Percentiles rank a stretch among this genome's conserved stretches.
Evolutionary conservation across 1,140 invertebrate species (phyloP).

Genomic region (Epicauta chinensis): DNA sequence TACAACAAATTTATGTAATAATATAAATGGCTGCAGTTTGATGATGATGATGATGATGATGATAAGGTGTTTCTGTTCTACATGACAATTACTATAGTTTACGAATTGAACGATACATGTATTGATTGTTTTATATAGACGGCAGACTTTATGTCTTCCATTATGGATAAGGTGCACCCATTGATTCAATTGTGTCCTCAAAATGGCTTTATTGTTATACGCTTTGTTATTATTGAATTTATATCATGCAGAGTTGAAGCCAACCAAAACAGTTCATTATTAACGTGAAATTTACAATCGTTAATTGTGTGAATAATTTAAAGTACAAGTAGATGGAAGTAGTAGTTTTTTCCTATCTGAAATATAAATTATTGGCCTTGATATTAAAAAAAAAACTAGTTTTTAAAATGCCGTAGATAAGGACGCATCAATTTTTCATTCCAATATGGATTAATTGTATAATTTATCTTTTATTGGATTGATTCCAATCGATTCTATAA

Average conservation of each 20-base stretch:
- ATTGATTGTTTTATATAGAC: background rate
- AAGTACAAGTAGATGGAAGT: no score
- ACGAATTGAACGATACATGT: conserved; percentile 3
- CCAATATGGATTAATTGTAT: background rate
- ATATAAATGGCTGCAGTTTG: conserved; percentile 15
- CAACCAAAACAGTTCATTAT: no score
- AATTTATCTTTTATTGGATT: no score
- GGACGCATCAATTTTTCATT: background rate
- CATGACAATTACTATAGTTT: conserved; percentile 5
- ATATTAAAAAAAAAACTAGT: no score
- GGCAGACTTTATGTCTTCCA: conserved; percentile 10
- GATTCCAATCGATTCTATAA: no score
- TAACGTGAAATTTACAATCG: no score
- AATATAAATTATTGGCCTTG: no score
- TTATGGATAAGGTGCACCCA: conserved; percentile 19
- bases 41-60: background rate
- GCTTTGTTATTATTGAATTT: conserved; percentile 2
- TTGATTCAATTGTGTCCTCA: conserved; percentile 16
- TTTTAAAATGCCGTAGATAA: no score
- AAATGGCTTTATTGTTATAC: conserved; percentile 15
- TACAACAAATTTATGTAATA: conserved; percentile 9
- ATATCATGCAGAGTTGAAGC: background rate
- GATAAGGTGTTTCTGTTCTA: no score
- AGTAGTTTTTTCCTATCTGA: no score
- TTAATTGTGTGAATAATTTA: no score